Base-by-base conservation (phyloP, 1,140 invertebrate genomes). In the Zaprionus africanus region DNA sequence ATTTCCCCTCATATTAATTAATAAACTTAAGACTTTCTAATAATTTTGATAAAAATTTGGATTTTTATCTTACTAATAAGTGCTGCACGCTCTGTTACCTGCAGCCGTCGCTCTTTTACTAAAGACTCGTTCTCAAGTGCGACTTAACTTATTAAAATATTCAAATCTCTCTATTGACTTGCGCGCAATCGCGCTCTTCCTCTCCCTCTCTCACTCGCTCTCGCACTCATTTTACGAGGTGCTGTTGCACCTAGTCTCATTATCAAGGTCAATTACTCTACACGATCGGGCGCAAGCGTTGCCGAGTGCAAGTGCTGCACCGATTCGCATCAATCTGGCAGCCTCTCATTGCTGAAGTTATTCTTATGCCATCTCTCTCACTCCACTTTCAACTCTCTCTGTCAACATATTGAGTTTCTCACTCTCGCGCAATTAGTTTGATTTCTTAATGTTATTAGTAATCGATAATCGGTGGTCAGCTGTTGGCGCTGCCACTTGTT, bases 131-230 rank as follows among this genome's bases (percentile, higher is more conserved):
- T 57, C 31, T 5, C 24, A 58, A 75, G 38, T 69, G 59, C 41
- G 38, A 57, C 24, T 61, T 74, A 38, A 36, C 9, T 65, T 22
- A 41, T 59, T 46, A 31, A 57, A 57, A 36, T 65, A 65, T 49
- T 72, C 6, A 61, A 64, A 57, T 61, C 60, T 41, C 59, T 36
- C 28, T 31, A 54, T 54, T 57, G 24, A 19, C 28, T 6, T 49
- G 56, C 70, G 64, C 70, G 34, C 36, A 54, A 12, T 59, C 66
- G 34, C 46, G 17, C 31, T 38, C 57, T 59, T 54, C 31, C 17
- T 34, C 24, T 28, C 51, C 2, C 53, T 22, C 26, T 36, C 56
- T 67, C 46, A 11, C 38, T 19, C 15, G 17, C 36, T 22, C 60
- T n/a, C 31, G 5, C 19, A 51, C 19, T 51, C 46, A 19, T 19